Base-by-base conservation (phyloP, 2,797 vertebrate genomes). In the Tokudaia muenninki region DNA sequence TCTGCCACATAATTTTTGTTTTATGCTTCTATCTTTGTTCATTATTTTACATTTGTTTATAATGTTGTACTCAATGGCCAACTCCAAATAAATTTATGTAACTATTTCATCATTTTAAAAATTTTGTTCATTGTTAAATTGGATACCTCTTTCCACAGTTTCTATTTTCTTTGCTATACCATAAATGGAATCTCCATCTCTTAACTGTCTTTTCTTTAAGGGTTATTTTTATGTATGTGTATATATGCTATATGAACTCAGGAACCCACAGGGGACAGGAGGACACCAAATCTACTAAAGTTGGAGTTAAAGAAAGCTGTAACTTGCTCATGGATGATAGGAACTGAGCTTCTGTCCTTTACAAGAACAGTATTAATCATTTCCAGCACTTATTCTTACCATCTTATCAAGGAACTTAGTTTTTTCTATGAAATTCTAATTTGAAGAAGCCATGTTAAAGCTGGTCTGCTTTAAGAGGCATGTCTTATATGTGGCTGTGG, bases 111-210 rank as follows among this genome's bases (percentile, higher is more conserved):
- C 41, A 22, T 80, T 92, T 87, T 37, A 37, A 90, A 59, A 50
- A 78, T 67, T 6, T 72, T 91, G 6, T 50, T 92, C 21, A 78
- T 75, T 29, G 72, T 63, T 82, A 50, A 59, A 7, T 61, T 92
- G 6, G 50, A 50, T 13, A 50, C 0, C 19, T 70, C 5, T 87
- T 2, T 13, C 9, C 3, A 65, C 6, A 29, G 0, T 6, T 88
- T 87, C 67, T 86, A 61, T 55, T 91, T 88, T 77, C 47, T 95
- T 86, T 91, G 41, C 16, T 59, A 75, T 26, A 41, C 29, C 52
- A n/a, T 65, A 11, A 86, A 72, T 90, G 16, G 67, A 50, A 81
- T 81, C 3, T 77, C 77, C 29, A 77, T 12, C 11, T 11, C 3
- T 9, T 86, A 34, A 4, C 44, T 3, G 7, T n/a, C 59, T 21